A percentile compares a stretch with the other conserved stretches of the same genome.
These are phyloP conservation scores for Lycaena phlaeas DNA, from an alignment of 2,888 invertebrate genomes.

Conservation along the genomic window DNA sequence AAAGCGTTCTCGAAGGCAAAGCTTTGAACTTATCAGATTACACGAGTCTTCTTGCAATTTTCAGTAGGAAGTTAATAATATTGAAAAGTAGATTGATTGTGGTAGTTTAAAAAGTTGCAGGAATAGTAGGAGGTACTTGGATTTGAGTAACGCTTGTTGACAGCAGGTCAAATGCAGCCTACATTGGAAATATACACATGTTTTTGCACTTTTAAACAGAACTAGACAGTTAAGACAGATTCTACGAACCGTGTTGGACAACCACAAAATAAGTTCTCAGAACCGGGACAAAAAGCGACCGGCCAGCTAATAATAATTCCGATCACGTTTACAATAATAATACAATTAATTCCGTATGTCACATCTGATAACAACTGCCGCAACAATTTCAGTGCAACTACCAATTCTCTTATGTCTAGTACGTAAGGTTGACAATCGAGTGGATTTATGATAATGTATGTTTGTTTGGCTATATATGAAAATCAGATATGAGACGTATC, in stretches of 20 bases:
- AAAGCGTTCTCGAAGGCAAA: no score
- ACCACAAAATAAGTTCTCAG: conserved; percentile 44
- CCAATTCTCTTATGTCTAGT: conserved; percentile 14
- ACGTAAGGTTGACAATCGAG: conserved; percentile 20
- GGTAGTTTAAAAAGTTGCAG: no score
- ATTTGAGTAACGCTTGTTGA: no score
- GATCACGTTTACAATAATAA: conserved; percentile 49
- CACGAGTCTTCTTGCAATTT: no score
- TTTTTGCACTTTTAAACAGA: conserved; percentile 18
- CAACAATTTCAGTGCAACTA: conserved; percentile 22
- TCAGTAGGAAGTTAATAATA: no score
- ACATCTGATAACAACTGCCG: conserved; percentile 35
- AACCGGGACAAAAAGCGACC: conserved; percentile 40
- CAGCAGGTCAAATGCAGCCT: no score
- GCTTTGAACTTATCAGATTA: no score
- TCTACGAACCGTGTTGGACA: conserved; percentile 36
- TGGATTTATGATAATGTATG: conserved; percentile 9
- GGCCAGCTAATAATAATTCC: conserved; percentile 42
- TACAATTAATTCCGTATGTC: conserved; percentile 64
- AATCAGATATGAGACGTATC: conserved; percentile 34
- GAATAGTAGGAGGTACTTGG: no score
- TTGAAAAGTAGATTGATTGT: no score
- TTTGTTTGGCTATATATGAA: conserved; percentile 30
- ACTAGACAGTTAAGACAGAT: conserved; percentile 25
- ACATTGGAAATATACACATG: no score